Percentiles rank a stretch among this genome's conserved stretches.
These are phyloP conservation scores for Aspidoscelis tigris DNA, from an alignment of 2,113 vertebrate species.

Conservation along the genomic window DNA sequence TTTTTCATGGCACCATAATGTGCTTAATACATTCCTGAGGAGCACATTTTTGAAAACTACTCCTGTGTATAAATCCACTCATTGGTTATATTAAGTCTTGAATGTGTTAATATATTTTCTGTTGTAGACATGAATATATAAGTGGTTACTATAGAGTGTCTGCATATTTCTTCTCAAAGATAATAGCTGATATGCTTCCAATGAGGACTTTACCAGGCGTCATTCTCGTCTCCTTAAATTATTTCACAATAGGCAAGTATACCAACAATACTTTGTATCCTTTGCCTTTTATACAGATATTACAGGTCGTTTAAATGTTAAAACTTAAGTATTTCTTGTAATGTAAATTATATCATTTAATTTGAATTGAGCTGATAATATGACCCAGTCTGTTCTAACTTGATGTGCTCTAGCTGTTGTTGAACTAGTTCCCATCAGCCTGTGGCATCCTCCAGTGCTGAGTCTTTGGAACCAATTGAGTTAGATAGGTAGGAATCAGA, in stretches of 20 bases:
- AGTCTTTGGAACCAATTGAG: too few relatives aligned
- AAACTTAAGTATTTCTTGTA: not conserved
- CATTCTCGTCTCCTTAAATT: slow-evolving; percentile 81
- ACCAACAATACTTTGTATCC: not conserved
- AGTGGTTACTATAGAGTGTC: slow-evolving; percentile 90
- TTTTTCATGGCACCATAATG: not conserved
- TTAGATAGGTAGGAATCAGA: too few relatives aligned
- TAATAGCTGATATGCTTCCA: slow-evolving; percentile 83
- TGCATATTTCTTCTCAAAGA: slow-evolving; percentile 87
- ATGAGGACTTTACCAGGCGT: slow-evolving; percentile 83
- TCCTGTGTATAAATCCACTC: not conserved
- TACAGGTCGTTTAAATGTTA: not conserved
- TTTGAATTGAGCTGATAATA: not conserved
- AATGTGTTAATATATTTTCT: slow-evolving; percentile 22
- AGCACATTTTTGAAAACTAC: not conserved
- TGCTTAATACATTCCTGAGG: not conserved
- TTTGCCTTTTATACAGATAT: not conserved
- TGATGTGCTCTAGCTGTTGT: not conserved
- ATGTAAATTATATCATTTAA: not conserved
- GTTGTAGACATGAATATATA: slow-evolving; percentile 85
- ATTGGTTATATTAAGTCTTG: not conserved
- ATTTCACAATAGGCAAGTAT: slow-evolving; percentile 86
- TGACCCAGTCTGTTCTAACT: not conserved
- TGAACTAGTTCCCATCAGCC: too few relatives aligned
- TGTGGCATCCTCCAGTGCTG: too few relatives aligned